Evolutionary conservation across 2,797 vertebrate species (phyloP).

Genomic region (Phoebastria nigripes): DNA sequence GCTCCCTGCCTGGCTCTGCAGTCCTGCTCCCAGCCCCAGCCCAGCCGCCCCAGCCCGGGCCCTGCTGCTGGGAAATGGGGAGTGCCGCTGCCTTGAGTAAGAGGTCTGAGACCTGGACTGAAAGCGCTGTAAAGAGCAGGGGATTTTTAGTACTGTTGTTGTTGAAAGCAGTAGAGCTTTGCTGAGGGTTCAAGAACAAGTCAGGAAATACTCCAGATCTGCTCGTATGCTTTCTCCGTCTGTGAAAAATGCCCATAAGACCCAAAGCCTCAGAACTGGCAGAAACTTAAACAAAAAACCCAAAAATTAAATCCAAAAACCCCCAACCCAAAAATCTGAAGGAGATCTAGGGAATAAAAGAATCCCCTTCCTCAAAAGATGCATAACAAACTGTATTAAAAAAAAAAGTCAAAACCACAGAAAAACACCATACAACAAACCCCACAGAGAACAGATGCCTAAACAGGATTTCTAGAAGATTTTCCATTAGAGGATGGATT

Average conservation of each 20-base stretch:
- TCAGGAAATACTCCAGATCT: not conserved
- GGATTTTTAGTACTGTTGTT: not conserved
- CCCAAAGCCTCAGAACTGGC: not conserved
- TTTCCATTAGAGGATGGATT: not conserved
- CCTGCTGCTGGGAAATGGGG: not conserved
- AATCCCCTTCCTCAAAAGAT: not conserved
- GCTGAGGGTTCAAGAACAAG: not conserved
- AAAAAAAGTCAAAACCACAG: not conserved
- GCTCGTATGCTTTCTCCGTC: not conserved
- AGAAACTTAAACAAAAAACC: not conserved
- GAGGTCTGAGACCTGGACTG: not conserved
- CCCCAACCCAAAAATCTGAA: not conserved
- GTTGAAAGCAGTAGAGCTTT: not conserved
- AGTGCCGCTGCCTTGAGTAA: not conserved
- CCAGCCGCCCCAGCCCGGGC: fast-evolving
- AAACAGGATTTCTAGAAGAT: not conserved
- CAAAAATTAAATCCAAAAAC: not conserved
- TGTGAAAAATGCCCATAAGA: not conserved
- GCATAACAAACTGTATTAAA: not conserved
- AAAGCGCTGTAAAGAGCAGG: not conserved
- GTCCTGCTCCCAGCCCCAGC: not conserved
- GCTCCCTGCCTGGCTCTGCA: not conserved
- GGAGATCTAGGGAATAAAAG: not conserved
- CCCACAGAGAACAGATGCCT: not conserved
- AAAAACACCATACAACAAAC: not conserved